phyloP scores from a whole-genome alignment of 2,113 vertebrate species.

The Leptodactylus fuscus region DNA sequence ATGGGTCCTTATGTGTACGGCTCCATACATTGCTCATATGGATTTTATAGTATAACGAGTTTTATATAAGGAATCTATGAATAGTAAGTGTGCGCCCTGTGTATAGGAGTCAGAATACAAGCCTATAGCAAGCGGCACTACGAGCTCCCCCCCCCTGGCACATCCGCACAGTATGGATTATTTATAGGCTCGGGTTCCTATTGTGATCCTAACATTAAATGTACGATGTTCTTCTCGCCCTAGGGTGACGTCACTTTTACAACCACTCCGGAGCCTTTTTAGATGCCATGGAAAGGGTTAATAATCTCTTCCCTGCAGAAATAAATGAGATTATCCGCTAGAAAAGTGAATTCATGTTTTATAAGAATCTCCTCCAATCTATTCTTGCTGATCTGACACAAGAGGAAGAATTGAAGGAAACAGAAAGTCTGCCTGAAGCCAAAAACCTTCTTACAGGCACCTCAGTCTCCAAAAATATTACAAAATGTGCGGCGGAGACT shows the following conservation, averaged over 20 bases:
- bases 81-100: too few relatives aligned
- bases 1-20: too few relatives aligned
- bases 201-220: too few relatives aligned
- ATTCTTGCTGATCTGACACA: conserved; percentile 31
- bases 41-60: too few relatives aligned
- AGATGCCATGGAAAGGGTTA: background rate
- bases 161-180: too few relatives aligned
- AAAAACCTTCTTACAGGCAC: background rate
- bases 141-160: too few relatives aligned
- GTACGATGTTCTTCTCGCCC: background rate
- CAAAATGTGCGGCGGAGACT: background rate
- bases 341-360: conserved; percentile 35
- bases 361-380: conserved; percentile 9
- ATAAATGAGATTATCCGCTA: background rate
- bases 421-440: background rate
- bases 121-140: too few relatives aligned
- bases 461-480: background rate
- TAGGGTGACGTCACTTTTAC: background rate
- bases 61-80: too few relatives aligned
- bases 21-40: too few relatives aligned
- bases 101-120: too few relatives aligned
- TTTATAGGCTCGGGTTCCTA: too few relatives aligned
- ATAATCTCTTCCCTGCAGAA: background rate
- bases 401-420: conserved; percentile 24
- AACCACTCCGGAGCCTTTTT: too few relatives aligned